phyloP scores from a whole-genome alignment of 2,113 vertebrate genomes.

The Grammomys surdaster region DNA sequence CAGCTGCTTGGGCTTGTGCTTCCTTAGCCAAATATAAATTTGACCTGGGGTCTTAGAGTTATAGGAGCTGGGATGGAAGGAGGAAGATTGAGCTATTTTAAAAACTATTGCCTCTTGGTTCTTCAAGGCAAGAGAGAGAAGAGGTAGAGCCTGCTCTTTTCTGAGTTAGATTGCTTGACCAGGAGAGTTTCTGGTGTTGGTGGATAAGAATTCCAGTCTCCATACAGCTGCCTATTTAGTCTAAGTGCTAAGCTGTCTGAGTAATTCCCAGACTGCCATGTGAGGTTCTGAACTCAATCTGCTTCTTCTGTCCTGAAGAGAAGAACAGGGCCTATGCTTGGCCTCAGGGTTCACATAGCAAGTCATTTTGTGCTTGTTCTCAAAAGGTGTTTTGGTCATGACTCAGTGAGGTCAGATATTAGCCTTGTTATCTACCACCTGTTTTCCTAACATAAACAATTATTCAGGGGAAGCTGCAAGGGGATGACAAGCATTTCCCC shows the following conservation, averaged over 20 bases:
- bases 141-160: constrained; percentile 74
- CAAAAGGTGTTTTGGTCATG: background rate
- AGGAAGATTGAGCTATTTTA: background rate
- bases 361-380: background rate
- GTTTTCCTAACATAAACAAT: background rate
- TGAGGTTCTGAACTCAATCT: background rate
- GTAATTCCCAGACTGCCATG: background rate
- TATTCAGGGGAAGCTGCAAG: background rate
- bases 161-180: constrained; percentile 21
- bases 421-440: background rate
- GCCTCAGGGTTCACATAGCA: background rate
- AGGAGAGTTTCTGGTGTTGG: background rate
- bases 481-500: background rate
- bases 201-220: background rate
- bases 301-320: background rate
- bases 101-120: background rate
- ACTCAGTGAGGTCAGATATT: background rate
- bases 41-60: background rate
- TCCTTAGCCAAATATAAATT: background rate
- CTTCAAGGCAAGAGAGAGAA: background rate
- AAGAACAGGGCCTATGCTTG: background rate
- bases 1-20: background rate
- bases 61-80: background rate
- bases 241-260: background rate
- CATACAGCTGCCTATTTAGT: background rate